These are phyloP conservation scores for Oreochromis tanganicae DNA, from an alignment of 2,113 vertebrate species.

Conservation along the genomic window DNA sequence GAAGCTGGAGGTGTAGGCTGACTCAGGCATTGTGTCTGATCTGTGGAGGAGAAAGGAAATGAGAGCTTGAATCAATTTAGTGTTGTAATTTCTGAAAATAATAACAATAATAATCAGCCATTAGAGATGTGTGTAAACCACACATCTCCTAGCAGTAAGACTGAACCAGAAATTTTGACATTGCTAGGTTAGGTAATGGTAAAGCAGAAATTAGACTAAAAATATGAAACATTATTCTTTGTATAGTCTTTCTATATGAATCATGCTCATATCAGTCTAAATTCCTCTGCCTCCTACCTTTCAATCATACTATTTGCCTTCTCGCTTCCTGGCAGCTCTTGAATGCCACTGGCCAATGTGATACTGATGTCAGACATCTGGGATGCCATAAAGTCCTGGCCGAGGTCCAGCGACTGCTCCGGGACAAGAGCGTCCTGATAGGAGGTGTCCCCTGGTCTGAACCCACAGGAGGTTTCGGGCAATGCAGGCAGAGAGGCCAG, in stretches of 20 bases:
- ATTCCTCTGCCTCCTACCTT: slow-evolving; percentile 41
- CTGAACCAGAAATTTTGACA: not conserved
- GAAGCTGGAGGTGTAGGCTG: slow-evolving; percentile 50
- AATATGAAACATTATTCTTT: not conserved
- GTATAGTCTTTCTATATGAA: not conserved
- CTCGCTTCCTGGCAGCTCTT: slow-evolving; percentile 34
- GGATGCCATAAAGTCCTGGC: slow-evolving; percentile 57
- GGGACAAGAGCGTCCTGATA: slow-evolving; percentile 47
- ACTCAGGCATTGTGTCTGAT: slow-evolving; percentile 45
- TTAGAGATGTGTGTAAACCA: not conserved
- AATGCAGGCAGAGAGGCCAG: slow-evolving; percentile 49
- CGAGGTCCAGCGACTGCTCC: slow-evolving; percentile 48
- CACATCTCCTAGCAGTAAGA: not conserved
- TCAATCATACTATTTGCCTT: slow-evolving; percentile 51
- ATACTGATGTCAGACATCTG: slow-evolving; percentile 58
- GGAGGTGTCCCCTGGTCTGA: slow-evolving; percentile 40
- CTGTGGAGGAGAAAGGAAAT: slow-evolving; percentile 37
- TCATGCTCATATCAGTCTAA: not conserved
- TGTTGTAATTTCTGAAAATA: not conserved
- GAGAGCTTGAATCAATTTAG: not conserved
- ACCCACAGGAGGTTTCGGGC: slow-evolving; percentile 52
- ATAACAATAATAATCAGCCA: not conserved
- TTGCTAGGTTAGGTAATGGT: not conserved
- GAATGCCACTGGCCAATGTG: slow-evolving; percentile 39
- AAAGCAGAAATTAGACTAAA: not conserved